Conservation (phyloP, 2,113 vertebrate species). For the Calyptommatus sinebrachiatus region DNA sequence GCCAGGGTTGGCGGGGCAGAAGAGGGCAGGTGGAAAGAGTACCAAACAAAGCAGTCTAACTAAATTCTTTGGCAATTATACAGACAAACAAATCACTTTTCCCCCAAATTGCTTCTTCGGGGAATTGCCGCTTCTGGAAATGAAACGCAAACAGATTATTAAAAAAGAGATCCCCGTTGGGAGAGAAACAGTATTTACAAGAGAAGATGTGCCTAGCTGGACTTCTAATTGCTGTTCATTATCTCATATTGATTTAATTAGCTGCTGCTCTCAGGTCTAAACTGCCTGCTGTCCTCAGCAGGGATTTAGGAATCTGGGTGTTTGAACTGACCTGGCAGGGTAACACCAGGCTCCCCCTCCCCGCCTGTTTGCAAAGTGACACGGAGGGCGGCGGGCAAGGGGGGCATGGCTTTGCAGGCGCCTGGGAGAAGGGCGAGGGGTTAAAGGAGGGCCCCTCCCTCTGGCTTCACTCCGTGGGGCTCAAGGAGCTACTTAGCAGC, state of each 20-base stretch:
- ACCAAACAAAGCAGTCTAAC: constrained; percentile 77
- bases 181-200: constrained; percentile 92
- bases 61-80: constrained; percentile 84
- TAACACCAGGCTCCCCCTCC: background rate
- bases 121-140: constrained; percentile 90
- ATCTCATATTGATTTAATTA: constrained; percentile 99
- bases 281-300: constrained; percentile 85
- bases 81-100: constrained; percentile 90
- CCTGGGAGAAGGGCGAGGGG: background rate
- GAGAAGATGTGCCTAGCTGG: constrained; percentile 87
- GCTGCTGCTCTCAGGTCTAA: constrained; percentile 85
- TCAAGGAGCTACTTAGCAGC: constrained; percentile 63
- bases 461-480: background rate
- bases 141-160: constrained; percentile 96
- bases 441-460: constrained; percentile 31
- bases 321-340: constrained; percentile 55
- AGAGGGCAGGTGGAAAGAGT: background rate
- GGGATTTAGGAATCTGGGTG: constrained; percentile 67
- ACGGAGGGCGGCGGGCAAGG: background rate
- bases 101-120: constrained; percentile 90
- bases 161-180: constrained; percentile 89
- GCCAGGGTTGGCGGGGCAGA: constrained; percentile 64
- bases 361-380: constrained; percentile 20
- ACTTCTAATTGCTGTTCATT: constrained; percentile 98
- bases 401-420: constrained; percentile 23